Base-by-base conservation (phyloP, 1,140 invertebrate genomes). In the Hesperophylax magnus region DNA sequence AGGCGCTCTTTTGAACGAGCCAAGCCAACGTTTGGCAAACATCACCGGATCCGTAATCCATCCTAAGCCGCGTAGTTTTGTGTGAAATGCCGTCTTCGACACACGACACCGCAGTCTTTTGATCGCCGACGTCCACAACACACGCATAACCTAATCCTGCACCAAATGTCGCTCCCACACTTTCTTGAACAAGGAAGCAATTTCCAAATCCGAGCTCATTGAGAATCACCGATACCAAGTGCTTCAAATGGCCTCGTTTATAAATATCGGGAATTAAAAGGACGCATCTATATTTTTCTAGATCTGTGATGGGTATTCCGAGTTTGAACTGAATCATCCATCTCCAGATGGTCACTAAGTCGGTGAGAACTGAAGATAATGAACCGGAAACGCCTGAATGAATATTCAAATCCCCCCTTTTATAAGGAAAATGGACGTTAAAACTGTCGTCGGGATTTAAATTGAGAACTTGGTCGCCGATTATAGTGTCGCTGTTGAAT, bases 71-170 rank as follows among this genome's bases (percentile, higher is more conserved):
- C 0, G 97, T 97, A 71, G 95, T 94, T 86, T 94, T 93, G 85
- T 97, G 96, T 65, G 97, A 98, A 76, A 98, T 96, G 15, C 97
- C 97, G 92, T 99, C 97, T 90, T 99, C 97, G 3, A 98, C 97
- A 90, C 98, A 99, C 14, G 96, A 98, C 17, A 99, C 94, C 0
- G 97, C 96, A 1, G 96, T 98, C 90, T 99, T 98, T 87, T 98
- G 96, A 87, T 98, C 97, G 0, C 98, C 98, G 63, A 98, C 94
- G 88, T 99, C 97, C 8, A 99, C 95, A 17, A 99, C 97, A 91
- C 97, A 98, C 9, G 97, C 97, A 87, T 94, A 96, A 27, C 96
- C 95, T 17, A 98, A 90, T 20, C 97, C 97, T 56, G 97, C 95
- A 18, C 97, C 98, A 91, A 98, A 98, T 18, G 97, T 97, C 3